Conservation (phyloP, 2,888 invertebrate species). For the Bhutanitis thaidina region DNA sequence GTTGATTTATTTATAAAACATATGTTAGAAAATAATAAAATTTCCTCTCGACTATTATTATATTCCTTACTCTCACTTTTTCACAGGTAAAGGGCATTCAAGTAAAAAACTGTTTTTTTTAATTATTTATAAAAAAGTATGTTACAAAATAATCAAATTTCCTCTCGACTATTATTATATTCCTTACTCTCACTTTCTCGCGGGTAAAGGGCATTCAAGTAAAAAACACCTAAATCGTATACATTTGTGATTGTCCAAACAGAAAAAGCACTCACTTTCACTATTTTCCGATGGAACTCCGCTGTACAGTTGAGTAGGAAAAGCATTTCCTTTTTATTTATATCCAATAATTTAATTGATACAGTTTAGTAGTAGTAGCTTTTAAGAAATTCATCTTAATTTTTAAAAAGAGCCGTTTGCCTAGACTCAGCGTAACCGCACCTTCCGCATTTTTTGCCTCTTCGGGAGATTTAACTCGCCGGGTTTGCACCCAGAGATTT, state of each 20-base stretch:
- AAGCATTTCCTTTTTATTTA: background rate
- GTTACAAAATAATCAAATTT: background rate
- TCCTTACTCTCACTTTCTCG: slow-evolving; percentile 7
- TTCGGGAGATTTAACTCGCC: too few species aligned
- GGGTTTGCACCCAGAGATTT: too few species aligned
- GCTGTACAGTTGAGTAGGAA: background rate
- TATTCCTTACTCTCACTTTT: slow-evolving; percentile 12
- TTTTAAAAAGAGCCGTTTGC: too few species aligned
- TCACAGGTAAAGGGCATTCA: slow-evolving; percentile 5
- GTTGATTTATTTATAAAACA: too few species aligned
- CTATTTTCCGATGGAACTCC: slow-evolving; percentile 7
- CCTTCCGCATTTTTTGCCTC: too few species aligned
- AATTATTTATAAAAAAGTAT: too few species aligned
- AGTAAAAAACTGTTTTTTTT: too few species aligned
- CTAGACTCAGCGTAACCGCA: too few species aligned
- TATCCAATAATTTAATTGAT: background rate
- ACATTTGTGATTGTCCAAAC: slow-evolving; percentile 9
- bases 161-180: slow-evolving; percentile 8
- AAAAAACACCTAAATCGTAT: slow-evolving; percentile 12
- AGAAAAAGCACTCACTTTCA: slow-evolving; percentile 18
- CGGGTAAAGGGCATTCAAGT: slow-evolving; percentile 10
- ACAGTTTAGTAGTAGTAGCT: too few species aligned
- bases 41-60: slow-evolving; percentile 7
- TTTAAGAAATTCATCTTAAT: too few species aligned
- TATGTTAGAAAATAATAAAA: background rate